These are phyloP conservation scores for Chaetophractus vellerosus DNA, from an alignment of 2,797 vertebrate species.

Conservation along the genomic window DNA sequence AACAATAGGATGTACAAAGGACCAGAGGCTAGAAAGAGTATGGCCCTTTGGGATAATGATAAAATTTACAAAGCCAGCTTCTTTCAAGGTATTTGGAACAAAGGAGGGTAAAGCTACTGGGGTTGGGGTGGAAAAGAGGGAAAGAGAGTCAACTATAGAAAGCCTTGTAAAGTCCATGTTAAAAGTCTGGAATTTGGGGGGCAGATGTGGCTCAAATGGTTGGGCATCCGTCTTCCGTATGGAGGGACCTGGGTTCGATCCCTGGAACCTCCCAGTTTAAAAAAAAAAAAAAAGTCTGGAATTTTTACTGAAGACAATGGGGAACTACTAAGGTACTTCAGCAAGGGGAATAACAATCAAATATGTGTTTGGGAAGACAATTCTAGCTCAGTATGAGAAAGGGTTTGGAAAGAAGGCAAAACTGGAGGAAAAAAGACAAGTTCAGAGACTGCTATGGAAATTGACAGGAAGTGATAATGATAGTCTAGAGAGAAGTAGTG, in stretches of 20 bases:
- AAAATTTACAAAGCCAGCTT: neutral
- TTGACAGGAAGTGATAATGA: neutral
- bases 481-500: neutral
- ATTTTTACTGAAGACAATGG: neutral
- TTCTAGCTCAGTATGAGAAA: neutral
- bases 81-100: neutral
- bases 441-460: neutral
- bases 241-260: too few relatives aligned
- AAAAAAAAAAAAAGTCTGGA: constrained; percentile 3
- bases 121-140: neutral
- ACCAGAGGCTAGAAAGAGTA: neutral
- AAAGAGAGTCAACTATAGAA: neutral
- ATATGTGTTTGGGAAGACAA: neutral
- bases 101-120: neutral
- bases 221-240: too few relatives aligned
- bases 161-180: neutral
- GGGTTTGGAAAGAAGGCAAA: constrained; percentile 39
- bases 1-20: constrained; percentile 29
- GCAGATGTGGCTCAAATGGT: too few relatives aligned
- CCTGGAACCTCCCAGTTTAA: too few relatives aligned
- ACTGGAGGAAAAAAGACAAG: constrained; percentile 5
- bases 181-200: constrained; percentile 10
- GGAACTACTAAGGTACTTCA: neutral
- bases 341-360: neutral
- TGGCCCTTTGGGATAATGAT: neutral